Evolutionary conservation across 2,113 vertebrate genomes (phyloP).

Genomic region (Anoura caudifer): DNA sequence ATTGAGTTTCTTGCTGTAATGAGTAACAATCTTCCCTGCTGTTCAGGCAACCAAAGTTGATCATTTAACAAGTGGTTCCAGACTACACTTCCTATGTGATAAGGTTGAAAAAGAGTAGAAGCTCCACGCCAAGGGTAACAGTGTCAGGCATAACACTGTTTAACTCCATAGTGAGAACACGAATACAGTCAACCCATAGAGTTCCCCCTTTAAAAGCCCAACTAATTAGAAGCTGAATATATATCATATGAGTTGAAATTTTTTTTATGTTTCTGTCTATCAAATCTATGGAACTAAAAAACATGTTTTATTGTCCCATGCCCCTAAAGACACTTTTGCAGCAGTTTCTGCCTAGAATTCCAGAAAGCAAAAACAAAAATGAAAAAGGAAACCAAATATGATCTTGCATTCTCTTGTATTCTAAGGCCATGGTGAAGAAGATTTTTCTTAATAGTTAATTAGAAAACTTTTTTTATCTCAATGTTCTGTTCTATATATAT

Average conservation of each 20-base stretch:
- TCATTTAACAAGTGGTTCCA: conserved; percentile 1
- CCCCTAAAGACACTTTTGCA: not conserved
- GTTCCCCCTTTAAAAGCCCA: not conserved
- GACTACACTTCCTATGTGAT: not conserved
- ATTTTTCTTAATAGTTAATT: not conserved
- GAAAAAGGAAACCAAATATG: not conserved
- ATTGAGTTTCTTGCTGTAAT: not conserved
- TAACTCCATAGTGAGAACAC: not conserved
- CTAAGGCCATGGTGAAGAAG: not conserved
- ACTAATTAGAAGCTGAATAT: not conserved
- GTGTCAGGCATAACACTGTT: not conserved
- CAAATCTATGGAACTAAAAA: conserved; percentile 1
- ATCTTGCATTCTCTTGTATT: not conserved
- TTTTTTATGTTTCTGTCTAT: not conserved
- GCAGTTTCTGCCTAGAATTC: not conserved
- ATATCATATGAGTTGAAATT: not conserved
- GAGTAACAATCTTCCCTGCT: conserved; percentile 26
- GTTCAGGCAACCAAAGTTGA: not conserved
- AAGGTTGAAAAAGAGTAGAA: not conserved
- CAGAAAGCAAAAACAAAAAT: not conserved
- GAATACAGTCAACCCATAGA: not conserved
- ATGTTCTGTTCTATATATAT: not conserved
- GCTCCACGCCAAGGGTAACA: not conserved
- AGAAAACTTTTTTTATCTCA: not conserved
- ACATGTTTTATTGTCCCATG: not conserved